Evolutionary conservation across 2,888 invertebrate genomes (phyloP).

Genomic region (Teleiodes luculella): DNA sequence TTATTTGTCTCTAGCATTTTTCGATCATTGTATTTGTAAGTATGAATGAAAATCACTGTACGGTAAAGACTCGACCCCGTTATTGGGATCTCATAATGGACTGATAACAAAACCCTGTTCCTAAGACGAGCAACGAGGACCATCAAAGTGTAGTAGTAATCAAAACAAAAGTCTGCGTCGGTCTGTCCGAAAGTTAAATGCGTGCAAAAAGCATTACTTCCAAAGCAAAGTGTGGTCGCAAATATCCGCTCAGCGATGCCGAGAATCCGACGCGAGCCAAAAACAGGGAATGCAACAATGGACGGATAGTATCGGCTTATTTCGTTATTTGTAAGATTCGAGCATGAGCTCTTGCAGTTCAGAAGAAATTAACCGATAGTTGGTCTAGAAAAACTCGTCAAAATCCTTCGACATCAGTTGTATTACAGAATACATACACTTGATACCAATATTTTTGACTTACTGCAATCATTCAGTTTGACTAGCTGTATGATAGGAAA

Average conservation of each 20-base stretch:
- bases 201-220: constrained; percentile 25
- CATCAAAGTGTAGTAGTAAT: not conserved
- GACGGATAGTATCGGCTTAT: constrained; percentile 48
- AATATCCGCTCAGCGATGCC: constrained; percentile 23
- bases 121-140: not conserved
- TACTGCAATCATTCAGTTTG: too few species aligned
- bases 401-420: too few species aligned
- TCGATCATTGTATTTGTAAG: too few species aligned
- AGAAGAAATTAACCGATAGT: constrained; percentile 12
- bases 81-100: too few species aligned
- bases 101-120: too few species aligned
- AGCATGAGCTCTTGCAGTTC: constrained; percentile 6
- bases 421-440: too few species aligned
- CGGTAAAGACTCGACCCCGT: too few species aligned
- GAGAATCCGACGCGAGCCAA: constrained; percentile 46
- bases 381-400: not conserved
- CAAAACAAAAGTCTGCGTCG: constrained; percentile 8
- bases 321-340: constrained; percentile 24
- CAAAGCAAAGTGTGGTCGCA: constrained; percentile 23
- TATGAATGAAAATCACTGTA: too few species aligned
- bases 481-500: too few species aligned
- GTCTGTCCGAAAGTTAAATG: constrained; percentile 21
- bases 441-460: too few species aligned
- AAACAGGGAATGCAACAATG: constrained; percentile 61
- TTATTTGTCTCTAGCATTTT: too few species aligned